Evolutionary conservation across 1,140 invertebrate genomes (phyloP).

Genomic region (Oedothorax gibbosus): DNA sequence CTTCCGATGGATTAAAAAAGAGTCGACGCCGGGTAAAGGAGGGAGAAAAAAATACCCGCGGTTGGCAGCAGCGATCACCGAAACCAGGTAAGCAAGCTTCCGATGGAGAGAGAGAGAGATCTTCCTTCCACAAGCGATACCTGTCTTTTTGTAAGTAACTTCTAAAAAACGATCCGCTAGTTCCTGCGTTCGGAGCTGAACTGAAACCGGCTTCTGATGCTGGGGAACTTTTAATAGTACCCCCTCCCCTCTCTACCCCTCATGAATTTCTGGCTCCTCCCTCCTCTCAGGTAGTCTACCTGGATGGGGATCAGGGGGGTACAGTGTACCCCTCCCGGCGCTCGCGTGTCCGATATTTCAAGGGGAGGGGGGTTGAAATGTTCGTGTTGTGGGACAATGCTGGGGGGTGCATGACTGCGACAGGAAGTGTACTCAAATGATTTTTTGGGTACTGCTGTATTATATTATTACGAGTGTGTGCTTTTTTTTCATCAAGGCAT

Average conservation of each 20-base stretch:
- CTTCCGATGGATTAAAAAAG: no score
- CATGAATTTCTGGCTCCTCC: constrained; percentile 55
- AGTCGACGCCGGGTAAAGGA: neutral
- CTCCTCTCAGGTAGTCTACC: constrained; percentile 27
- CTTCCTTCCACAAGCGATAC: no score
- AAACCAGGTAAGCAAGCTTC: neutral
- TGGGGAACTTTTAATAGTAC: constrained; percentile 24
- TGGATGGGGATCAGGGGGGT: neutral
- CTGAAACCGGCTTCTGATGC: constrained; percentile 48
- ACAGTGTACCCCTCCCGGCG: constrained; percentile 7
- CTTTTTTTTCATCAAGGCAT: constrained; percentile 12
- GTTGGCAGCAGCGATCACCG: neutral
- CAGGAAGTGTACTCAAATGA: constrained; percentile 58
- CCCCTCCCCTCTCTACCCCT: constrained; percentile 14
- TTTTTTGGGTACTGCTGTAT: constrained; percentile 50
- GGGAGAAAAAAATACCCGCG: neutral
- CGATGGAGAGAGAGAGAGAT: no score
- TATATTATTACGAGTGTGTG: constrained; percentile 30
- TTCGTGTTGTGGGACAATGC: constrained; percentile 53
- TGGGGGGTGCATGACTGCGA: constrained; percentile 36
- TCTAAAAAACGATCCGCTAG: no score
- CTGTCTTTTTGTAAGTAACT: no score
- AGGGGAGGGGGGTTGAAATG: constrained; percentile 39
- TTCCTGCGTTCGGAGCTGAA: neutral
- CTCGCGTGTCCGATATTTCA: constrained; percentile 58